Percentiles rank a stretch among this genome's conserved stretches.
Conservation (phyloP, 2,888 invertebrate species). For the Ormyrus pomaceus region DNA sequence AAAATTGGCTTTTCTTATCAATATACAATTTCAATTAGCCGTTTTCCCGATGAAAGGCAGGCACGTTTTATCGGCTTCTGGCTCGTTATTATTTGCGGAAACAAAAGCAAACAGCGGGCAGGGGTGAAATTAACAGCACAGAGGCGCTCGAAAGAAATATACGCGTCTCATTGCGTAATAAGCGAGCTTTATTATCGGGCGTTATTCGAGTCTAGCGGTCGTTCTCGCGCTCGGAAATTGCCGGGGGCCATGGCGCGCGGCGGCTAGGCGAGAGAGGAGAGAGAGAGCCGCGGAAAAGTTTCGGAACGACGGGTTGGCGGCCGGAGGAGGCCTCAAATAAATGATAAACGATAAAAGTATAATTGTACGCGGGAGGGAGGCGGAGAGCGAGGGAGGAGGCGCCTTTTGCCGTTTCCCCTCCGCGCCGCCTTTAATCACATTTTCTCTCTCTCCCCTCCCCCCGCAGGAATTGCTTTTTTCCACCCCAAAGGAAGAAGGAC, state of each 20-base stretch:
- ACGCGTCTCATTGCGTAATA: slow-evolving; percentile 46
- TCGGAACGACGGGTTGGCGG: slow-evolving; percentile 22
- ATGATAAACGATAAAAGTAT: slow-evolving; percentile 56
- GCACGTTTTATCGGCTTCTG: slow-evolving; percentile 15
- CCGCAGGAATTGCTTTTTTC: slow-evolving; percentile 54
- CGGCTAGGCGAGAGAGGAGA: neutral
- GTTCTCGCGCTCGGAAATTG: slow-evolving; percentile 30
- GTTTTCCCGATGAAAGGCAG: neutral
- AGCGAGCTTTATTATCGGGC: slow-evolving; percentile 49
- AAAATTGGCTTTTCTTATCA: neutral
- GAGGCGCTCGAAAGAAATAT: slow-evolving; percentile 33
- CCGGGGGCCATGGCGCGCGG: slow-evolving; percentile 6
- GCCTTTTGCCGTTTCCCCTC: too few relatives aligned
- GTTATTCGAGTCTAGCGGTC: slow-evolving; percentile 26
- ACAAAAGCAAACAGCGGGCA: neutral
- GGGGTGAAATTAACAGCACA: neutral
- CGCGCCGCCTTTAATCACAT: slow-evolving; percentile 52
- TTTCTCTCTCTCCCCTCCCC: slow-evolving; percentile 36
- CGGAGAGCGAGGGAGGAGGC: too few relatives aligned
- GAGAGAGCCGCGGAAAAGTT: slow-evolving; percentile 29
- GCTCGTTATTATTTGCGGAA: slow-evolving; percentile 1
- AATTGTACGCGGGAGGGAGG: slow-evolving; percentile 34
- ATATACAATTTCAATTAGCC: slow-evolving; percentile 27
- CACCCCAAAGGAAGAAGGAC: slow-evolving; percentile 49
- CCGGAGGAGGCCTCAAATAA: slow-evolving; percentile 38